phyloP scores from a whole-genome alignment of 2,797 vertebrate genomes.

The Typhlichthys subterraneus region DNA sequence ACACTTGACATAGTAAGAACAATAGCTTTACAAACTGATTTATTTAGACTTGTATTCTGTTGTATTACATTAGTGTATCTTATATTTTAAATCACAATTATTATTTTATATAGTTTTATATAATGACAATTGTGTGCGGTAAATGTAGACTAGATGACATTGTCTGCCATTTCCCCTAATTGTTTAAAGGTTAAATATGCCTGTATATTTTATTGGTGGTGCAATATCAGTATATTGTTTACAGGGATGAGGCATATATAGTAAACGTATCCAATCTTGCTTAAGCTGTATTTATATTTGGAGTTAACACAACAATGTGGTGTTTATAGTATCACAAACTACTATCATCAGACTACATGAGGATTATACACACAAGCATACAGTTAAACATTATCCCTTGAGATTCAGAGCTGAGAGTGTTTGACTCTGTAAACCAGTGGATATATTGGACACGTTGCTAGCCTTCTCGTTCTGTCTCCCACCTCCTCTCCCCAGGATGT shows the following conservation, averaged over 20 bases:
- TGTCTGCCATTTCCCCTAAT: not conserved
- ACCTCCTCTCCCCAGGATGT: constrained; percentile 46
- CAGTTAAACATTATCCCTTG: not conserved
- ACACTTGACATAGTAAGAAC: constrained; percentile 73
- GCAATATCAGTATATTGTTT: too few species aligned
- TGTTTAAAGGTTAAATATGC: not conserved
- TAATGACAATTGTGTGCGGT: not conserved
- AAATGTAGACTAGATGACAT: not conserved
- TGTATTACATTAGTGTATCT: too few species aligned
- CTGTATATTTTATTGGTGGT: not conserved
- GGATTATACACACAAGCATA: too few species aligned
- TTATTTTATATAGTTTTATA: too few species aligned
- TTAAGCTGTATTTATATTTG: not conserved
- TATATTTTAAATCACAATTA: too few species aligned
- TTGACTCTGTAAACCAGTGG: not conserved
- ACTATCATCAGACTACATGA: not conserved
- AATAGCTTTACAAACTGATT: not conserved
- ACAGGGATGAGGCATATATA: too few species aligned
- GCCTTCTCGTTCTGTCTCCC: not conserved
- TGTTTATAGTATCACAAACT: not conserved
- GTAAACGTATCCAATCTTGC: too few species aligned
- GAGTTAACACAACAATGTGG: not conserved
- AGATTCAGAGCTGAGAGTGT: too few species aligned
- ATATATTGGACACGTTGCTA: not conserved
- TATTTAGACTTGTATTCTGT: too few species aligned